Conservation (phyloP, 2,113 vertebrate genomes). For the Podarcis cretensis region DNA sequence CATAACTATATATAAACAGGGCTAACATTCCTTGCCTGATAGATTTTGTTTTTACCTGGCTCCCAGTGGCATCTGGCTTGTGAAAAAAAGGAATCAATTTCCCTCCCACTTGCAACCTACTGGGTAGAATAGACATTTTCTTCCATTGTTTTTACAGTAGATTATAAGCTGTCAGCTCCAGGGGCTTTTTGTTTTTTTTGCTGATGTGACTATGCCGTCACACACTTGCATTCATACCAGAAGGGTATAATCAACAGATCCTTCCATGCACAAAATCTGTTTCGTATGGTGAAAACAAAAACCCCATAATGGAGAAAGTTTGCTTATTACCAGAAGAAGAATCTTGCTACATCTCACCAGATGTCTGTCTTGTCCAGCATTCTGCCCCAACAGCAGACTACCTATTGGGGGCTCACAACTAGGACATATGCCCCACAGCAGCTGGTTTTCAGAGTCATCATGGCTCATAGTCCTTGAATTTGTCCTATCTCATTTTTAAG, state of each 20-base stretch:
- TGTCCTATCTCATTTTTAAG: no score
- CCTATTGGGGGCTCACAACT: no score
- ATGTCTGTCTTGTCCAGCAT: no score
- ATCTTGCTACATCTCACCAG: no score
- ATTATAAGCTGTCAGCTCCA: neutral
- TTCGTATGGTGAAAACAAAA: neutral
- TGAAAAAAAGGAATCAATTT: neutral
- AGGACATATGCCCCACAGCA: no score
- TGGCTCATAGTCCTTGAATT: no score
- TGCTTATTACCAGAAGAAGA: no score
- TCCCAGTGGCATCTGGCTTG: neutral
- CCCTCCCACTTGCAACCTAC: neutral
- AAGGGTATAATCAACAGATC: neutral
- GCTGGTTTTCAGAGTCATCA: no score
- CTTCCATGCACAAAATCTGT: neutral
- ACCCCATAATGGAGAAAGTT: no score
- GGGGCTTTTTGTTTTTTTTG: neutral
- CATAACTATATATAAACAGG: conserved; percentile 2
- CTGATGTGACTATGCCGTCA: no score
- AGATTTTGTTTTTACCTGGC: conserved; percentile 8
- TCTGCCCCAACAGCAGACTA: no score
- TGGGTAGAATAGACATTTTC: neutral
- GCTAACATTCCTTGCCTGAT: neutral
- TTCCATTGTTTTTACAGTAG: neutral
- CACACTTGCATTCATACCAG: neutral